These are phyloP conservation scores for Noctua janthina DNA, from an alignment of 2,888 invertebrate genomes.

Conservation along the genomic window DNA sequence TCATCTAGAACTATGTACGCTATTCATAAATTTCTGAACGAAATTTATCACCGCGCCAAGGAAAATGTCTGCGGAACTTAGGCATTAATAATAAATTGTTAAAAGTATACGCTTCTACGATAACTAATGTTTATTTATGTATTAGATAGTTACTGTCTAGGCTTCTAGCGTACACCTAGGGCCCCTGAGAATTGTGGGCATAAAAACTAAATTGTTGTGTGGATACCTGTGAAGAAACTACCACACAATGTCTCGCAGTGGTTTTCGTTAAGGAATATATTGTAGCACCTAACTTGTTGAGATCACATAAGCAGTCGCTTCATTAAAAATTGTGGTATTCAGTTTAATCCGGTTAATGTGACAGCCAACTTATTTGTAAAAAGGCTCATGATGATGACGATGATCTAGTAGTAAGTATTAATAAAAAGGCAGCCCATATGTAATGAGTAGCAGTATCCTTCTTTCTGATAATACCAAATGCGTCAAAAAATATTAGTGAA, in stretches of 20 bases:
- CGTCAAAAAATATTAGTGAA: not conserved
- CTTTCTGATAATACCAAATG: not conserved
- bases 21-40: conserved; percentile 55
- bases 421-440: not conserved
- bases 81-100: conserved; percentile 59
- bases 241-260: not conserved
- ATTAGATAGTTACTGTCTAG: conserved; percentile 19
- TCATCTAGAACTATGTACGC: conserved; percentile 27
- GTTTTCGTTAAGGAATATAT: not conserved
- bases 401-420: not conserved
- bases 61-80: conserved; percentile 52
- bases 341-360: not conserved
- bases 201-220: not conserved
- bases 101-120: conserved; percentile 46
- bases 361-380: too few relatives aligned
- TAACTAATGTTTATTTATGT: conserved; percentile 54
- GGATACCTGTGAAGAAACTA: not conserved
- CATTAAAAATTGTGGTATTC: not conserved
- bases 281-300: not conserved
- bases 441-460: not conserved
- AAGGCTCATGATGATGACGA: too few relatives aligned
- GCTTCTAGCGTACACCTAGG: conserved; percentile 12
- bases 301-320: too few relatives aligned
- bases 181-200: not conserved
- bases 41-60: conserved; percentile 54